Evolutionary conservation across 2,888 invertebrate species (phyloP).

Genomic region (Nomada ruficornis): DNA sequence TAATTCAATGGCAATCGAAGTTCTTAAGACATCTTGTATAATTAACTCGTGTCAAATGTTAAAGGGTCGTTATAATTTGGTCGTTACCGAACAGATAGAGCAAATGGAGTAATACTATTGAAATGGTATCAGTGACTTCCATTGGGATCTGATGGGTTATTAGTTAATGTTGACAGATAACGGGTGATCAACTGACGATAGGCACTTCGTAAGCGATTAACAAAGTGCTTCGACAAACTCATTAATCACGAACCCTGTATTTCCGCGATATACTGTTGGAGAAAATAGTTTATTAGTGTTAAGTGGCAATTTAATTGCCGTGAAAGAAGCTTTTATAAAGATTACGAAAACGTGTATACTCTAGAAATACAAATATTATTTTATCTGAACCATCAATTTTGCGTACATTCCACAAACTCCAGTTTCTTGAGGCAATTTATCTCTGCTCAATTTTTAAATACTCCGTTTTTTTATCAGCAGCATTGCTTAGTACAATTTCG

Average conservation of each 20-base stretch:
- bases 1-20: too few species aligned
- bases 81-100: constrained; percentile 2
- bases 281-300: not conserved
- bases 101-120: constrained; percentile 18
- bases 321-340: not conserved
- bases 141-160: constrained; percentile 11
- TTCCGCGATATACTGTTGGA: not conserved
- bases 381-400: too few species aligned
- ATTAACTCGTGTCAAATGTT: constrained; percentile 12
- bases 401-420: too few species aligned
- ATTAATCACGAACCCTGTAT: constrained; percentile 27
- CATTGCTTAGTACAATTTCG: too few species aligned
- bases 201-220: constrained; percentile 16
- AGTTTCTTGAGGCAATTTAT: too few species aligned
- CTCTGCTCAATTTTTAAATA: too few species aligned
- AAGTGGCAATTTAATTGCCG: not conserved
- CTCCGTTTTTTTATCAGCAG: too few species aligned
- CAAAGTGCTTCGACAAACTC: constrained; percentile 11
- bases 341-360: not conserved
- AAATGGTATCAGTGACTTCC: constrained; percentile 29
- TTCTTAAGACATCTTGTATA: constrained; percentile 3
- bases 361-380: too few species aligned
- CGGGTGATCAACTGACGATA: constrained; percentile 1
- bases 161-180: constrained; percentile 38
- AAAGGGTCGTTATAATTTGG: constrained; percentile 14